Evolutionary conservation across 2,113 vertebrate species (phyloP), one percentile per base, ranked within the genome.

Genomic region (Odontesthes bonariensis): DNA sequence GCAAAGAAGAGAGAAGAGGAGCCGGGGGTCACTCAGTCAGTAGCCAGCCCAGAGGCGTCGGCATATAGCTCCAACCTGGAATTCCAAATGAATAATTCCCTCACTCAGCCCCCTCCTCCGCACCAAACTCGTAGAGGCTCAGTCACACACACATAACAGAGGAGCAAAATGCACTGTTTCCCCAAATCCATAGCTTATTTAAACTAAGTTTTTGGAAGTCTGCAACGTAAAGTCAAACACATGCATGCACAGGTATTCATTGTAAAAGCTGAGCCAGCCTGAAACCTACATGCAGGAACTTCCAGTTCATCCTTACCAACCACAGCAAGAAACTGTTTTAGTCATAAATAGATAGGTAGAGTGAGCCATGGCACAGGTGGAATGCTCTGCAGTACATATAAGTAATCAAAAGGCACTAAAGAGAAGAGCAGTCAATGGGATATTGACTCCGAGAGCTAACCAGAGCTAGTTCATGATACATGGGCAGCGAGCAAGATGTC

Each of bases 71-170:
- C 83, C 76, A 80, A 91, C 81, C 86, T 85, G 82, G 88, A 90
- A 92, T 91, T 90, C 86, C 91, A 88, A 85, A 88, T 83, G 86
- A 88, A 89, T 84, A 83, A 86, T 85, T 86, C 82, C 62, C 23
- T 63, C 58, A 86, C 42, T 17, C 13, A 8, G 54, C 62, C 72
- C 74, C 32, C 40, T 51, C 14, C 55, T 31, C 13, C 22, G 17
- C 16, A 70, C 56, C 8, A 10, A 22, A 23, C 73, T 31, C 71
- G 71, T 61, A 55, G 49, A 49, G 17, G 12, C 53, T 10, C 47
- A 68, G 13, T 19, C 55, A 55, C 23, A 56, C 33, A 55, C 9
- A 51, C 4, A 44, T 4, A 49, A 27, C 16, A 47, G 59, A 33
- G 19, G 11, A 13, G n/a, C 3, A 57, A 59, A 76, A 86, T 54